Conservation (phyloP, 2,113 vertebrate genomes). For the Chionomys nivalis region DNA sequence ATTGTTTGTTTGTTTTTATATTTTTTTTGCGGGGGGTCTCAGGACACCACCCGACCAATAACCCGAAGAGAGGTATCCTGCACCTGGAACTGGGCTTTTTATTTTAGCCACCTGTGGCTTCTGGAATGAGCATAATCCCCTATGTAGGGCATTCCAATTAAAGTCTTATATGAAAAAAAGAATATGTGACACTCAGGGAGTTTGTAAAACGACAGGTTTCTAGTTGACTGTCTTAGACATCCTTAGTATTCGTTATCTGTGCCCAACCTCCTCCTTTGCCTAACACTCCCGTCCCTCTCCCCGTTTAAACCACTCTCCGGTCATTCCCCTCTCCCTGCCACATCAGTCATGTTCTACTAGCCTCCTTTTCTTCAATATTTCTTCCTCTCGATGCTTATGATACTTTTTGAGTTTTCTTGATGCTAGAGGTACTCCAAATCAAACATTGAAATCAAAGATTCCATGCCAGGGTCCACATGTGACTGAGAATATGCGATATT, state of each 20-base stretch:
- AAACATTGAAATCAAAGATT: neutral
- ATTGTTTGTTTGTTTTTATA: neutral
- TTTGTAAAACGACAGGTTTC: neutral
- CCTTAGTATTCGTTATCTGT: neutral
- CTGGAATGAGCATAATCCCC: neutral
- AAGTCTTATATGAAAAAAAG: neutral
- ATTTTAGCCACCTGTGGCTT: neutral
- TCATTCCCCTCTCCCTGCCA: neutral
- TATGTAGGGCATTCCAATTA: neutral
- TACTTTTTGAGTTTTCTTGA: neutral
- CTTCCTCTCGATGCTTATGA: neutral
- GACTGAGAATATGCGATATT: neutral
- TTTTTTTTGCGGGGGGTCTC: neutral
- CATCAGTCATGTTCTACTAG: neutral
- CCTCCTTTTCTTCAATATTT: neutral
- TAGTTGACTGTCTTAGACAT: neutral
- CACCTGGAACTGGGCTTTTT: neutral
- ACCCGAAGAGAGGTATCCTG: neutral
- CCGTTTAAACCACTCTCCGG: neutral
- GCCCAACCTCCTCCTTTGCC: neutral
- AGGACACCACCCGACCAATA: neutral
- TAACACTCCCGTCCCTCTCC: neutral
- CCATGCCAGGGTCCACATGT: neutral
- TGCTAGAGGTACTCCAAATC: neutral
- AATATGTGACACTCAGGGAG: neutral